Evolutionary conservation across 2,113 vertebrate species (phyloP).

Genomic region (Scatophagus argus): DNA sequence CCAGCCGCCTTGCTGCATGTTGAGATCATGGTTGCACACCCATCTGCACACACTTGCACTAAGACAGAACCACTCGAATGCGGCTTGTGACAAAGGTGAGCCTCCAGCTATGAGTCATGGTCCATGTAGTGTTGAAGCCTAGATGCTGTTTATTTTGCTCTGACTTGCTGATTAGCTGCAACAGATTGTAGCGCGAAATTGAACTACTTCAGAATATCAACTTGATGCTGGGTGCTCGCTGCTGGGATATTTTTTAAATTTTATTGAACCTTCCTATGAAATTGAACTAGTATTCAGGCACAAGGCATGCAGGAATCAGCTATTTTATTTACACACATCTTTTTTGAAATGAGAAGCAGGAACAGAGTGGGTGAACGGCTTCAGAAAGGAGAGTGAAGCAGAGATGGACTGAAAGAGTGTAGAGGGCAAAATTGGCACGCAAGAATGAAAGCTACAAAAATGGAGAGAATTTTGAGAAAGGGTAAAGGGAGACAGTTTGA

Average conservation of each 20-base stretch:
- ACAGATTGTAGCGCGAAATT: slow-evolving; percentile 24
- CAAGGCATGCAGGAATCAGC: background rate
- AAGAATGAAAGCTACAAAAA: slow-evolving; percentile 50
- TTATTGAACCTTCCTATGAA: slow-evolving; percentile 34
- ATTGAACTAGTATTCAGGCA: slow-evolving; percentile 40
- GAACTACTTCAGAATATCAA: slow-evolving; percentile 26
- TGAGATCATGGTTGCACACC: slow-evolving; percentile 46
- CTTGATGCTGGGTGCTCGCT: background rate
- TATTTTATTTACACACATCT: slow-evolving; percentile 32
- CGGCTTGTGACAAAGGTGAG: slow-evolving; percentile 39
- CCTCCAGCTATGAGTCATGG: slow-evolving; percentile 57
- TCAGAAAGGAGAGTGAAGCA: slow-evolving; percentile 26
- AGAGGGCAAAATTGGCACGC: slow-evolving; percentile 64
- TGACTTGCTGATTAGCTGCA: slow-evolving; percentile 36
- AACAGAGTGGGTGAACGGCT: slow-evolving; percentile 41
- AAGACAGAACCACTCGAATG: background rate
- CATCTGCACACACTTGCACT: background rate
- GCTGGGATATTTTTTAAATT: slow-evolving; percentile 20
- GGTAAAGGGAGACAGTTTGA: slow-evolving; percentile 55
- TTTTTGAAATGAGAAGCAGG: slow-evolving; percentile 33
- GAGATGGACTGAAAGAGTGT: slow-evolving; percentile 36
- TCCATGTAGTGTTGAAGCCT: slow-evolving; percentile 48
- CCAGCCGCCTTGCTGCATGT: slow-evolving; percentile 58
- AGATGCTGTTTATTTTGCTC: slow-evolving; percentile 34
- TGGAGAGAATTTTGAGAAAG: slow-evolving; percentile 67